Evolutionary conservation across 2,797 vertebrate species (phyloP), one percentile per base, ranked within the genome.

Genomic region (Synanceia verrucosa): DNA sequence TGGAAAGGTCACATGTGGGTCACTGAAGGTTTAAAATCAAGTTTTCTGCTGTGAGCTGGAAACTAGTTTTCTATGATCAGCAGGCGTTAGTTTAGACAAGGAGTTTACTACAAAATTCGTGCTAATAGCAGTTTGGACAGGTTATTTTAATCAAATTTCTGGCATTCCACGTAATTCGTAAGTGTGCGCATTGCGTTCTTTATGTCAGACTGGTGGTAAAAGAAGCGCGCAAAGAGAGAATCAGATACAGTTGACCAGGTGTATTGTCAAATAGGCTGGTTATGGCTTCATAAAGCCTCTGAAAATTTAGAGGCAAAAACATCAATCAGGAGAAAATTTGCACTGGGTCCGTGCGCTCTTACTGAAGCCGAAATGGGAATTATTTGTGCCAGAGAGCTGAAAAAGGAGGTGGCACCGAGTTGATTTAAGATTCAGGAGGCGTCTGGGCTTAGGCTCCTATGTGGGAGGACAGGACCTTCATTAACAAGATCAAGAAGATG

Each of bases 1-100:
- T 50, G 64, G 29, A 59, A 47, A 65, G 86, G 90, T 86, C 82
- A 86, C 43, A 7, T 3, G n/a, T 43, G 26, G 84, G 86, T 86
- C 78, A 85, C 4, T 9, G 21, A 24, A 18, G 50, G 48, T 56
- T 53, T 78, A 23, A 65, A 28, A 74, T 31, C 21, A 56, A 39
- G 41, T 36, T 37, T 76, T 72, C 12, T 34, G 48, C 5, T 48
- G 4, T 43, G 51, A 4, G 19, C n/a, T 50, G 7, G 4, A 26
- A 11, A 13, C 2, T 2, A 50, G 18, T 33, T 44, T n/a, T 34
- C 16, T 13, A 7, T n/a, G 41, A 47, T 0, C 18, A 14, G 0
- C 4, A 16, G 12, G 10, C 4, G 23, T 37, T 21, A 6, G 3
- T 2, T 24, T 3, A 14, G 6, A 26, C 29, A 19, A 4, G 2